Conservation (phyloP, 2,797 vertebrate genomes). For the Micrastur ruficollis region DNA sequence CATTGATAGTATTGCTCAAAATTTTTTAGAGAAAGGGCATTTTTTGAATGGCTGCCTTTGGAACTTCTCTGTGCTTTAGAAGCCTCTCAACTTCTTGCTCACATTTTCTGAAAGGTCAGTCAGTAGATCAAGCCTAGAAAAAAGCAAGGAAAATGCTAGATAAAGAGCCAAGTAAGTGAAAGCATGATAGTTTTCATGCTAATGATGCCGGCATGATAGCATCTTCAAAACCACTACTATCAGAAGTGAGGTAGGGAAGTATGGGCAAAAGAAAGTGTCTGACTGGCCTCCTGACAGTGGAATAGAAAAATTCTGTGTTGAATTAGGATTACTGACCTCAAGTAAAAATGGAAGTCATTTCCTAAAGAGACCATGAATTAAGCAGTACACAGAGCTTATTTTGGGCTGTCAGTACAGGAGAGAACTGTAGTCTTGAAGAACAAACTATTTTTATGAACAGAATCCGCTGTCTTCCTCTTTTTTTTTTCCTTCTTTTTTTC, state of each 20-base stretch:
- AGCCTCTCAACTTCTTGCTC: background rate
- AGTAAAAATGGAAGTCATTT: background rate
- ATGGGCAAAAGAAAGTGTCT: background rate
- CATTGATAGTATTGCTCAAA: background rate
- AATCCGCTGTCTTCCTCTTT: background rate
- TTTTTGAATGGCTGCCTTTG: background rate
- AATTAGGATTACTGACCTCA: background rate
- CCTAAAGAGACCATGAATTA: background rate
- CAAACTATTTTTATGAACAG: background rate
- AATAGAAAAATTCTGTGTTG: background rate
- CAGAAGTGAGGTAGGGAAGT: background rate
- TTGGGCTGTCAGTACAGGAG: background rate
- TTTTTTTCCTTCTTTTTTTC: too few species aligned
- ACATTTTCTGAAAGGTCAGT: background rate
- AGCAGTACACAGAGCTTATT: background rate
- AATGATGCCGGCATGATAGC: background rate
- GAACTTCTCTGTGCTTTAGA: background rate
- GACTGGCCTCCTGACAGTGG: background rate
- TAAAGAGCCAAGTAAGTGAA: background rate
- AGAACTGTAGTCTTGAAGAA: background rate
- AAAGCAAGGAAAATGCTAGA: background rate
- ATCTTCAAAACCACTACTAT: background rate
- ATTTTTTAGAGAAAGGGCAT: background rate
- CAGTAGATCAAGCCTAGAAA: background rate
- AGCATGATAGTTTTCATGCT: background rate